Percentiles rank a stretch among this genome's conserved stretches.
phyloP scores from a whole-genome alignment of 2,888 invertebrate genomes.

The Drosophila subquinaria region DNA sequence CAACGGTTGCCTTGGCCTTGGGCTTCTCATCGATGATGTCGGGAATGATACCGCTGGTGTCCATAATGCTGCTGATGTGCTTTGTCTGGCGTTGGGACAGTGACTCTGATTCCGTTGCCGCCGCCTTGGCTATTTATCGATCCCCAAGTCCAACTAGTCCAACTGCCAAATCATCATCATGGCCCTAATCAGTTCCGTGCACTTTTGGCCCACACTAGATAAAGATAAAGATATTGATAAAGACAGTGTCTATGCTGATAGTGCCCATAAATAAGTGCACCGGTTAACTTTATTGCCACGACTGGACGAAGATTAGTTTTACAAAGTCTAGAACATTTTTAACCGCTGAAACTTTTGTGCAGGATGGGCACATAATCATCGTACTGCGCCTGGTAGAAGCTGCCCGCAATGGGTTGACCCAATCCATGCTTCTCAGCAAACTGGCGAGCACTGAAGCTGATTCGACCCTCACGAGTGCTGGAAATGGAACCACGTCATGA shows the following conservation, averaged over 20 bases:
- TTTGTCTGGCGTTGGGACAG: constrained; percentile 52
- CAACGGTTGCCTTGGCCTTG: constrained; percentile 67
- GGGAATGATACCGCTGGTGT: constrained; percentile 79
- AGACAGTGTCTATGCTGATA: constrained; percentile 41
- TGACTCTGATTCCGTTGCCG: constrained; percentile 51
- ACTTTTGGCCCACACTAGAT: constrained; percentile 57
- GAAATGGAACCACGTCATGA: constrained; percentile 16
- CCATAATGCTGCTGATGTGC: constrained; percentile 64
- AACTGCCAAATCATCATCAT: constrained; percentile 23
- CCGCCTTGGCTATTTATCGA: constrained; percentile 60
- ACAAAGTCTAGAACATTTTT: background rate
- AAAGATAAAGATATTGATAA: constrained; percentile 46
- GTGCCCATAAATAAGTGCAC: constrained; percentile 43
- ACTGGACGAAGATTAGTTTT: constrained; percentile 4
- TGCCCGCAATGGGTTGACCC: constrained; percentile 86
- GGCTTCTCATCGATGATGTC: constrained; percentile 80
- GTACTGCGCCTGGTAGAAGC: constrained; percentile 81
- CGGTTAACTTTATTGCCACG: constrained; percentile 46
- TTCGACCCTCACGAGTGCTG: constrained; percentile 86
- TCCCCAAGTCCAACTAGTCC: background rate
- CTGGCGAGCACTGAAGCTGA: constrained; percentile 88
- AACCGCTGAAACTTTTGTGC: constrained; percentile 73
- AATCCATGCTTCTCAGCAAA: constrained; percentile 91
- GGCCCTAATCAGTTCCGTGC: constrained; percentile 58
- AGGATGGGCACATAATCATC: constrained; percentile 86